Percentiles rank a stretch among this genome's conserved stretches.
Evolutionary conservation across 2,888 invertebrate species (phyloP).

Genomic region (Palloptera scutellata): DNA sequence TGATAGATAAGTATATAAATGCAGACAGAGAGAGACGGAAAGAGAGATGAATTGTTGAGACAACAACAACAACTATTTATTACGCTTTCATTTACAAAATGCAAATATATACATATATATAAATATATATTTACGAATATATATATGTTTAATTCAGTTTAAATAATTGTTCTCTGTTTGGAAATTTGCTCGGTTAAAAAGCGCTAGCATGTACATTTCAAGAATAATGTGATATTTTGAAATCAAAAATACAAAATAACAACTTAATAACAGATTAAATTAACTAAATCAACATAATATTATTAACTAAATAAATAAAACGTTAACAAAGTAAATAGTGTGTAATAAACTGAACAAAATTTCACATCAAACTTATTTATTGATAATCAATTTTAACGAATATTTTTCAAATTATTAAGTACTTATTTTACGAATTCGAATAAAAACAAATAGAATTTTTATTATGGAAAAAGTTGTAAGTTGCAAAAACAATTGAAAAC

Average conservation of each 20-base stretch:
- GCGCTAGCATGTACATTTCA: conserved; percentile 25
- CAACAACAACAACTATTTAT: conserved; percentile 39
- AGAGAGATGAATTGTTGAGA: conserved; percentile 37
- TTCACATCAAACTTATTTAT: conserved; percentile 19
- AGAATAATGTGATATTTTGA: conserved; percentile 7
- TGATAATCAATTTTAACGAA: conserved; percentile 12
- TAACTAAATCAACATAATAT: conserved; percentile 12
- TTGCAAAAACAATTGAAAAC: neutral
- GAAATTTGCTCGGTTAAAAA: conserved; percentile 8
- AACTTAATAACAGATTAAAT: conserved; percentile 6
- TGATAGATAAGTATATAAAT: conserved; percentile 27
- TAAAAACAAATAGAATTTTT: too few species aligned
- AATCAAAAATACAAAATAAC: neutral
- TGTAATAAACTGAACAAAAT: conserved; percentile 26
- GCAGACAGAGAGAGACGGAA: conserved; percentile 37
- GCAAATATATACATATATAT: conserved; percentile 17
- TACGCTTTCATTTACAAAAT: conserved; percentile 31
- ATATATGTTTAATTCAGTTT: neutral
- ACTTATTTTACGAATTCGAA: too few species aligned
- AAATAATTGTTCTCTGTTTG: neutral
- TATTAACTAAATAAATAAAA: too few species aligned
- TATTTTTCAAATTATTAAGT: neutral
- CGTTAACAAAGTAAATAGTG: too few species aligned
- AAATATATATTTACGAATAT: neutral
- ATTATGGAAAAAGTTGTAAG: neutral